Conservation (phyloP, 2,113 vertebrate species). For the Calcarius ornatus region DNA sequence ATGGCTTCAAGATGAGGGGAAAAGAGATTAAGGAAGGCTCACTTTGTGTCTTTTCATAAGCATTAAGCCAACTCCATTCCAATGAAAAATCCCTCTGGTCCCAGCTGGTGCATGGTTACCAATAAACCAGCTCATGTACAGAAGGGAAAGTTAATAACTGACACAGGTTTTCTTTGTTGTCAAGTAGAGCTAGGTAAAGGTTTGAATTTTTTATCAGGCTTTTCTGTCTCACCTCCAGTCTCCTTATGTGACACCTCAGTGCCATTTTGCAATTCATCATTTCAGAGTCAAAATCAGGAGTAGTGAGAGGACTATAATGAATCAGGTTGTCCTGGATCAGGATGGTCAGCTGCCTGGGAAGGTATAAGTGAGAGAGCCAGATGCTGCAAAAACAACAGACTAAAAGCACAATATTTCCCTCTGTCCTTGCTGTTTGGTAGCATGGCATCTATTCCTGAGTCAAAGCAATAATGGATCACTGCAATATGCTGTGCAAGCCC, state of each 20-base stretch:
- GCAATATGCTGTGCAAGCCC: background rate
- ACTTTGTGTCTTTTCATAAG: background rate
- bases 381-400: background rate
- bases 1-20: background rate
- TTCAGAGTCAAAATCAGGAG: background rate
- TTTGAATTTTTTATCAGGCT: background rate
- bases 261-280: background rate
- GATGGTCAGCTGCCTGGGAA: background rate
- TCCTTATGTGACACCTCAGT: background rate
- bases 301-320: background rate
- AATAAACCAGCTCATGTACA: background rate
- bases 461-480: background rate
- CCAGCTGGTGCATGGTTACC: background rate
- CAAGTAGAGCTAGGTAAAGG: background rate
- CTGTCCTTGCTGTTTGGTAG: background rate
- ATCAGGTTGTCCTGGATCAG: background rate
- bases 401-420: background rate
- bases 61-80: background rate
- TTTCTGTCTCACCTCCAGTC: background rate
- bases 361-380: background rate
- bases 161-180: background rate
- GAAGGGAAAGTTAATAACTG: conserved; percentile 1
- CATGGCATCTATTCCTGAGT: background rate
- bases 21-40: background rate
- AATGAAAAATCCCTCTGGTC: background rate